Evolutionary conservation across 2,113 vertebrate genomes (phyloP), one percentile per base, ranked within the genome.

Genomic region (Pseudopipra pipra): DNA sequence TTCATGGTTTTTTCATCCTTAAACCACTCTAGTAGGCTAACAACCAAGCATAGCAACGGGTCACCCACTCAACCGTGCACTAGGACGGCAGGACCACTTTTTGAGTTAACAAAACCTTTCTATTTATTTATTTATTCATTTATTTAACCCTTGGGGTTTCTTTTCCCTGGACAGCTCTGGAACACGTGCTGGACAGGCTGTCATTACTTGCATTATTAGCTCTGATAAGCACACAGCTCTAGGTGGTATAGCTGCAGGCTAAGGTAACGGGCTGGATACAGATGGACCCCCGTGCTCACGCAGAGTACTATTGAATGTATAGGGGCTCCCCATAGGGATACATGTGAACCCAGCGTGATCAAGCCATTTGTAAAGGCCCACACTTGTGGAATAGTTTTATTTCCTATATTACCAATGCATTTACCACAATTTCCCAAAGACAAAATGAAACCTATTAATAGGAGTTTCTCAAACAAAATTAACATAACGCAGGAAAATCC

Each of bases 221-320:
- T 94, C 43, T 78, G 91, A n/a, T 92, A 55, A 92, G 93, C 92
- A 83, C 83, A 84, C 61, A 96, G 91, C 95, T 96, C 87, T 92
- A 96, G 89, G 95, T 91, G 95, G 95, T 94, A 89, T 95, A 94
- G 96, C 96, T 95, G 89, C 89, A 96, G 94, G 94, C 93, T 87
- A 95, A 75, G 77, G 93, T 33, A 92, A 83, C 11, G 6, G 73
- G 22, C 93, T 82, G 87, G 55, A n/a, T 91, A 94, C 95, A 97
- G 96, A 97, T 97, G 96, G 93, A 94, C 39, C 83, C 82, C 89
- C 2, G 33, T 5, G 80, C 76, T 92, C 95, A 94, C 1, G 81
- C 94, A 94, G 96, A 95, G 95, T 87, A 61, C 91, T 87, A 85
- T 14, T 95, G 61, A 96, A 94, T 82, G 66, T 65, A 65, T 5